Percentiles rank a stretch among this genome's conserved stretches.
phyloP scores from a whole-genome alignment of 2,888 invertebrate species.

The Tetanocera ferruginea region DNA sequence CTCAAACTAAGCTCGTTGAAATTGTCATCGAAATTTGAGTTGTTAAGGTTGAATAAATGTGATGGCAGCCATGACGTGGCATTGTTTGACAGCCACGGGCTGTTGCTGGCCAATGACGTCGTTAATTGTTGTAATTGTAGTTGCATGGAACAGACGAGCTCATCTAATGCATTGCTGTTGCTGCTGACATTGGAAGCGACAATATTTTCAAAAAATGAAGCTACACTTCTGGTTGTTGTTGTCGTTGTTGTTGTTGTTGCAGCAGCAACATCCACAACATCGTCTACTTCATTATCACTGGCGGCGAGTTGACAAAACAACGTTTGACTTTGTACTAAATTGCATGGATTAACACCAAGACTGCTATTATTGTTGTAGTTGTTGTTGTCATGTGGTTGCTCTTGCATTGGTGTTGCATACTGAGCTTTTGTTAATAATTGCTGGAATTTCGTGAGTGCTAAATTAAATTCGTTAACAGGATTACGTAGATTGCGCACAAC shows the following conservation, averaged over 20 bases:
- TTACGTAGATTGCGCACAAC: conserved; percentile 56
- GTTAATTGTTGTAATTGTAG: conserved; percentile 37
- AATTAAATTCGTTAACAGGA: conserved; percentile 65
- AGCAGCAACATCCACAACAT: not conserved
- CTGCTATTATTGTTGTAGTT: conserved; percentile 31
- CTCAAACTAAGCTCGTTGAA: conserved; percentile 33
- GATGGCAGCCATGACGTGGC: conserved; percentile 43
- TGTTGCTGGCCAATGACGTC: not conserved
- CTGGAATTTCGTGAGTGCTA: conserved; percentile 58
- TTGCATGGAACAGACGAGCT: conserved; percentile 44
- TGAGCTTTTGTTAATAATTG: conserved; percentile 11
- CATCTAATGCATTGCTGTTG: conserved; percentile 34
- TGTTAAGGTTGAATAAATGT: conserved; percentile 31
- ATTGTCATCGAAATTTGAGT: not conserved
- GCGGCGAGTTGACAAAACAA: conserved; percentile 46
- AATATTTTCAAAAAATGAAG: conserved; percentile 1
- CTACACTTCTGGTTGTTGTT: not conserved
- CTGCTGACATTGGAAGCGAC: not conserved
- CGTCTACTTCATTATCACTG: not conserved
- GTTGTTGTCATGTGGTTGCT: not conserved
- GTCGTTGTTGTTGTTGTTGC: not conserved
- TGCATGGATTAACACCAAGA: conserved; percentile 43
- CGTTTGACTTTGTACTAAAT: conserved; percentile 49
- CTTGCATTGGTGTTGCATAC: conserved; percentile 28
- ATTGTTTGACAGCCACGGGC: conserved; percentile 8